Base-by-base conservation (phyloP, 2,113 vertebrate genomes). In the Natator depressus region DNA sequence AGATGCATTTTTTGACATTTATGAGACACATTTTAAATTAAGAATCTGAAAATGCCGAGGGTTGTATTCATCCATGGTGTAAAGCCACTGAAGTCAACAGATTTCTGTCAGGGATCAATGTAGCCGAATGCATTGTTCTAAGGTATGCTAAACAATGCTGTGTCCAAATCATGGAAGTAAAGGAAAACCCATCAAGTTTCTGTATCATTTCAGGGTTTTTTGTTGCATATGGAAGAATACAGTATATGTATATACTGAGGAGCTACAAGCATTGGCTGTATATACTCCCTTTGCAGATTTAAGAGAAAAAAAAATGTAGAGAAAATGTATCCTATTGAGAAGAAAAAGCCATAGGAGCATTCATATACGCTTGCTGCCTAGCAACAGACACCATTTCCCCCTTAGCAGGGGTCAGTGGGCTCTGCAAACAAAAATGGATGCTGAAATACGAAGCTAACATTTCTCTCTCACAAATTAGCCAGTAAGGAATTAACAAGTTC, bases 1-100 rank as follows among this genome's bases (percentile, higher is more conserved):
- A 1, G 0, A 54, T 51, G 5, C 3, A 47, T 54, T 79, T 65
- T 2, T 31, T 80, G 2, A 0, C 75, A 10, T 80, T 91, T 72
- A 22, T 91, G 90, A 85, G 65, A 47, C 54, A 54, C 54, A 4
- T 80, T 86, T 59, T 17, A 5, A 38, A 22, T 1, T 14, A 91
- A 92, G 94, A 89, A 51, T 46, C 35, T 59, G 80, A 82, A 82
- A 53, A 31, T 50, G n/a, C n/a, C 65, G 59, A 51, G 35, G 11
- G 14, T 35, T 1, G 53, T 49, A 57, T 4, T 53, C 49, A 46
- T 3, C 7, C 55, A 10, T 2, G 49, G 2, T 25, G 10, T 16
- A 49, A 54, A 50, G 1, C n/a, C 85, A 50, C 10, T 82, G 24
- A 93, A 90, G 79, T 1, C 14, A 86, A 25, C 8, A 42, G 75